These are phyloP conservation scores for Bombus huntii DNA, from an alignment of 1,140 invertebrate species.

Conservation along the genomic window DNA sequence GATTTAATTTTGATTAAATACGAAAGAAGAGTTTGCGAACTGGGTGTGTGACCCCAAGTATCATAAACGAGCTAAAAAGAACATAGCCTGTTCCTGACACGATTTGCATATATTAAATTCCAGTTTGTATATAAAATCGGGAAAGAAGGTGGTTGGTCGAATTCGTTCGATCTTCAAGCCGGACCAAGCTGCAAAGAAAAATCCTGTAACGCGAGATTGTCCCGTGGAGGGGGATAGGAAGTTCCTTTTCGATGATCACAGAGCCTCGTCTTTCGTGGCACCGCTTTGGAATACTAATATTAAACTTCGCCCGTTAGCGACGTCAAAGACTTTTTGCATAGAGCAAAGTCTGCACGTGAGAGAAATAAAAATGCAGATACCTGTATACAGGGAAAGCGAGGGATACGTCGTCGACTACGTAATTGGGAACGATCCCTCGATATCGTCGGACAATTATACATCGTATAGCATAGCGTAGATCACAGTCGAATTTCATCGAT, in stretches of 20 bases:
- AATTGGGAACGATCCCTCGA: neutral
- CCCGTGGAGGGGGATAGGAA: neutral
- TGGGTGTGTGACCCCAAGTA: too few relatives aligned
- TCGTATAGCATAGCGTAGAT: too few relatives aligned
- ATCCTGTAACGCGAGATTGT: conserved; percentile 14
- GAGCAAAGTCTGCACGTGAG: conserved; percentile 45
- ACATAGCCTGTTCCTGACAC: neutral
- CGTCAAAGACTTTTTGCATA: conserved; percentile 60
- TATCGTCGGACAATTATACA: neutral
- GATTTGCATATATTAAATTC: neutral
- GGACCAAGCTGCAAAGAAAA: neutral
- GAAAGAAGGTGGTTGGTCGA: neutral
- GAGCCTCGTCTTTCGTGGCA: conserved; percentile 39
- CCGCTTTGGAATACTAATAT: conserved; percentile 60
- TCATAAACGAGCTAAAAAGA: neutral
- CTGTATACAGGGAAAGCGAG: neutral
- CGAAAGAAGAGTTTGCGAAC: too few relatives aligned
- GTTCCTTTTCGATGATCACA: conserved; percentile 51
- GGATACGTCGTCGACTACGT: neutral
- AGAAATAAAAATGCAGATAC: conserved; percentile 35
- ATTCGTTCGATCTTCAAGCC: conserved; percentile 16
- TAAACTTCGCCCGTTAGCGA: conserved; percentile 57
- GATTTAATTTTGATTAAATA: too few relatives aligned
- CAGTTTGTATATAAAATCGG: neutral
- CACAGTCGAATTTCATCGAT: neutral